These are phyloP conservation scores for Pelagia noctiluca DNA, from an alignment of 30 jellyfish, hydroid and myxozoan species.

Conservation along the genomic window DNA sequence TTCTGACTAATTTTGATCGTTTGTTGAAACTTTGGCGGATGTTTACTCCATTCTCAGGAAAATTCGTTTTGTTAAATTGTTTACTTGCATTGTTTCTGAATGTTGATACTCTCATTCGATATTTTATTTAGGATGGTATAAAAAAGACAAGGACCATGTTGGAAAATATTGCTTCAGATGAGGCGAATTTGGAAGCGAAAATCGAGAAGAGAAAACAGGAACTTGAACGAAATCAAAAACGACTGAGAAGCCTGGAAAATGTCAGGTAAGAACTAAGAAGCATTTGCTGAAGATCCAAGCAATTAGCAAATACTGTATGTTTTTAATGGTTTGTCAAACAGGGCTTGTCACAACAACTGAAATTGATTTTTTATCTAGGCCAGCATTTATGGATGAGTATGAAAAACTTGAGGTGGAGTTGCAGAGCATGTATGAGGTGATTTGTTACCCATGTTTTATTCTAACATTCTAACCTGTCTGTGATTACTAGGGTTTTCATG, in stretches of 20 bases:
- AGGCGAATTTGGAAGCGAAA: constrained; percentile 94
- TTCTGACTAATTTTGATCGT: no score
- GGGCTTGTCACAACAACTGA: background rate
- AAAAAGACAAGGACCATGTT: constrained; percentile 71
- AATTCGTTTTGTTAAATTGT: background rate
- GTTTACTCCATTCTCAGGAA: no score
- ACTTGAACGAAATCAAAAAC: constrained; percentile 89
- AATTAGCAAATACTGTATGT: background rate
- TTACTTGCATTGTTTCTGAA: background rate
- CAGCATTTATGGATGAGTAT: constrained; percentile 98
- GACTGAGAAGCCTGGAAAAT: constrained; percentile 92
- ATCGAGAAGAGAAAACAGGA: constrained; percentile 94
- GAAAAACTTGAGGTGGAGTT: constrained; percentile 88
- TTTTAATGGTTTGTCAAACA: background rate
- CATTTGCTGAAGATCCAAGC: background rate
- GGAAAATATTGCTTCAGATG: constrained; percentile 98
- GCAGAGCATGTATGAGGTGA: constrained; percentile 86
- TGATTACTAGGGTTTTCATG: no score
- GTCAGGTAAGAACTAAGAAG: constrained; percentile 71
- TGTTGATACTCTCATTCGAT: no score
- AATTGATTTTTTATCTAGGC: constrained; percentile 52
- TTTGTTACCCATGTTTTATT: background rate
- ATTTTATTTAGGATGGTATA: constrained; percentile 60
- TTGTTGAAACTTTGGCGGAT: no score
- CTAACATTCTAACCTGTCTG: background rate